Evolutionary conservation across 2,113 vertebrate genomes (phyloP).

Genomic region (Suricata suricatta): DNA sequence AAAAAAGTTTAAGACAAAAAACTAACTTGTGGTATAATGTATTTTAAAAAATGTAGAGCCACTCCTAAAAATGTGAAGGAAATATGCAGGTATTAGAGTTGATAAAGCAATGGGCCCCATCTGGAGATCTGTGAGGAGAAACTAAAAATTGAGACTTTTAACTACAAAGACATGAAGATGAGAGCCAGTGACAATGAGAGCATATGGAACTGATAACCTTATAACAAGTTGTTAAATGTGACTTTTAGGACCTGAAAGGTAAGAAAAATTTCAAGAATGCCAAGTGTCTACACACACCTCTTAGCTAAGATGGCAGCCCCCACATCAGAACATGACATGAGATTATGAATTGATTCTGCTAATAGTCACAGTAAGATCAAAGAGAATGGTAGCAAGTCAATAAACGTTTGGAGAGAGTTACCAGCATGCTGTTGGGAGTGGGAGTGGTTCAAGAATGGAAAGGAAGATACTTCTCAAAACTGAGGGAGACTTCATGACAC

Average conservation of each 20-base stretch:
- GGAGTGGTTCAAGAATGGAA: neutral
- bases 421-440: neutral
- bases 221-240: neutral
- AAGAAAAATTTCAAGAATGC: neutral
- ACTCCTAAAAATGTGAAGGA: neutral
- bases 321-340: neutral
- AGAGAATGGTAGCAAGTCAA: neutral
- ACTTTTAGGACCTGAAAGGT: neutral
- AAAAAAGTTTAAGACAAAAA: neutral
- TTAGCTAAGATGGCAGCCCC: neutral
- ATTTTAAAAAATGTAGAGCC: neutral
- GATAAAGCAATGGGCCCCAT: neutral
- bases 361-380: neutral
- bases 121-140: neutral
- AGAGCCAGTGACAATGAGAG: neutral
- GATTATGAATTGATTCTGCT: neutral
- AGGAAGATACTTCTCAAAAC: neutral
- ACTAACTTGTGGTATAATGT: neutral
- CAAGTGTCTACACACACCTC: neutral
- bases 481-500: neutral
- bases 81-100: neutral
- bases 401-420: neutral
- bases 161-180: neutral
- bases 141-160: neutral
- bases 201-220: neutral